phyloP scores from a whole-genome alignment of 2,797 vertebrate species.

The Sciurus carolinensis region DNA sequence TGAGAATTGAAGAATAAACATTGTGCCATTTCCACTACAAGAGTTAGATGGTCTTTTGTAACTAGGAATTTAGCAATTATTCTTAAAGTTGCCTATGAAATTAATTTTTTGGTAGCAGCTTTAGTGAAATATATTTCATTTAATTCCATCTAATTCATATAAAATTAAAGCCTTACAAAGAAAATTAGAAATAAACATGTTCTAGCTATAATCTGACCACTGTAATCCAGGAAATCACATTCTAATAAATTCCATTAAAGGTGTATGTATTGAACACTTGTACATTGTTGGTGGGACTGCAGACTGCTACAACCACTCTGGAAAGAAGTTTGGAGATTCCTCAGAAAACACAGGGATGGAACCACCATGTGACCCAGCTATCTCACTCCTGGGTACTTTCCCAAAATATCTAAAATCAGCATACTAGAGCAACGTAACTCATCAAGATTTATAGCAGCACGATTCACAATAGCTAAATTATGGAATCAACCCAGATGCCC shows the following conservation, averaged over 20 bases:
- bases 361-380: too few relatives aligned
- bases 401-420: too few relatives aligned
- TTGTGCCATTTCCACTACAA: constrained; percentile 37
- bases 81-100: constrained; percentile 1
- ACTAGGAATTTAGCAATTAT: background rate
- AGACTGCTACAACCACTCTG: too few relatives aligned
- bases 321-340: too few relatives aligned
- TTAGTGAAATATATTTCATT: too few relatives aligned
- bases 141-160: background rate
- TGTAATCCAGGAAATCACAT: background rate
- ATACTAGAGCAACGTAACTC: too few relatives aligned
- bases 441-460: too few relatives aligned
- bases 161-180: constrained; percentile 23
- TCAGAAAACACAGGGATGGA: too few relatives aligned
- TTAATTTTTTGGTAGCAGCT: background rate
- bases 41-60: background rate
- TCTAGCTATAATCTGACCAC: background rate
- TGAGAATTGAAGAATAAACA: constrained; percentile 34
- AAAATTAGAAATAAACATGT: constrained; percentile 27
- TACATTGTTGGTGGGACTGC: too few relatives aligned
- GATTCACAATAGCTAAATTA: too few relatives aligned
- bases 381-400: too few relatives aligned
- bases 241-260: constrained; percentile 43
- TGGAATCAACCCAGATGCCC: too few relatives aligned
- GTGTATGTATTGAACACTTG: background rate